Percentiles rank a stretch among this genome's conserved stretches.
These are phyloP conservation scores for Fistularia tabacaria DNA, from an alignment of 2,797 vertebrate species.

Conservation along the genomic window DNA sequence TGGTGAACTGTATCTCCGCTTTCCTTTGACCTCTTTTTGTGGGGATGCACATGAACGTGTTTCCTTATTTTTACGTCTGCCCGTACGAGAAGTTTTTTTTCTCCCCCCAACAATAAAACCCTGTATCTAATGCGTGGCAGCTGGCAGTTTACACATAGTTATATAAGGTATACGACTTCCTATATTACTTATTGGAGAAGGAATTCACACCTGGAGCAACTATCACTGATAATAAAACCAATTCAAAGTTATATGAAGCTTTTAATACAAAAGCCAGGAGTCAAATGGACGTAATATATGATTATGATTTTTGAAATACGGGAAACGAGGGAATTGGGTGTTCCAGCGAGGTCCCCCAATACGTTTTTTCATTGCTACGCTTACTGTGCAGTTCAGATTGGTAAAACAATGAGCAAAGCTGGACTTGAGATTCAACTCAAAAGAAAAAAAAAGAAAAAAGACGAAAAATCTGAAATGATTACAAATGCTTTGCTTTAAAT, in stretches of 20 bases:
- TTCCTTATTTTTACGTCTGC: not conserved
- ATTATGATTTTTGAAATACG: not conserved
- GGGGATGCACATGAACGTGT: conserved; percentile 1
- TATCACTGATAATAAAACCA: conserved; percentile 20
- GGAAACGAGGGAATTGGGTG: conserved; percentile 3
- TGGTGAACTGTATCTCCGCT: no score
- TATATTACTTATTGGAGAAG: not conserved
- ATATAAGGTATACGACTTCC: conserved; percentile 2
- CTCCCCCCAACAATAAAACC: conserved; percentile 21
- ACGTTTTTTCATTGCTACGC: conserved; percentile 10
- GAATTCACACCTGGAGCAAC: conserved; percentile 6
- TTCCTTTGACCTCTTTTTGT: conserved; percentile 16
- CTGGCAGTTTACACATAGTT: conserved; percentile 5
- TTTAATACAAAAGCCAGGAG: not conserved
- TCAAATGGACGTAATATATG: conserved; percentile 4
- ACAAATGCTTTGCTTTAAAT: conserved; percentile 20
- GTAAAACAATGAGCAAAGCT: conserved; percentile 10
- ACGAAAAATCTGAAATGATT: not conserved
- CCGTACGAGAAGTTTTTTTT: not conserved
- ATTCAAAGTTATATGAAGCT: conserved; percentile 3
- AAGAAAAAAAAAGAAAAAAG: conserved; percentile 32
- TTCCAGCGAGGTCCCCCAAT: conserved; percentile 5
- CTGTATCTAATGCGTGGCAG: conserved; percentile 26
- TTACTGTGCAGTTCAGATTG: conserved; percentile 6
- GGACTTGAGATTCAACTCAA: conserved; percentile 33